Evolutionary conservation across 2,113 vertebrate genomes (phyloP), one percentile per base, ranked within the genome.

Genomic region (Neodontobutis hainanensis): DNA sequence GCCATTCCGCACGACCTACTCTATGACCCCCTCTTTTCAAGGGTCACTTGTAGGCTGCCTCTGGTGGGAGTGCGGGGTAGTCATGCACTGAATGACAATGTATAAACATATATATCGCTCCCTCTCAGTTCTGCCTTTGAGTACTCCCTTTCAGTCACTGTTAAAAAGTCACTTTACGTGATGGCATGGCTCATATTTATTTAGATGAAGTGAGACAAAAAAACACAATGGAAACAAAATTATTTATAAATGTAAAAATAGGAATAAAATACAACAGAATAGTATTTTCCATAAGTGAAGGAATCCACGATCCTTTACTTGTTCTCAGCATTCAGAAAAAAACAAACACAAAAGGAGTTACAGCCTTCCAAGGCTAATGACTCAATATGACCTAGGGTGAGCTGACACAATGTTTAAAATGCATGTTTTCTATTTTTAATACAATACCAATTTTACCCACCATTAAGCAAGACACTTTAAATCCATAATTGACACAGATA

Each of bases 1-100:
- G 93, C 88, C 85, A 90, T 93, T 93, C 93, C 87, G 80, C 90
- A 90, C 85, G 92, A 91, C 94, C 92, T 87, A 78, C 80, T 87
- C 68, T 57, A 82, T 93, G 92, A 92, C 95, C 94, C 93, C 82
- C 85, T 87, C 85, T 84, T 88, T 89, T 91, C 87, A 77, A 72
- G 89, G 86, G 87, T 87, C 89, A 88, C 88, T 89, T 85, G 84
- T 92, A 91, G 88, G 89, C 90, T 89, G 84, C 87, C 71, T 89
- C 83, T 89, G 90, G 88, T 92, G 87, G 89, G 90, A 91, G 90
- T 83, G 82, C 12, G 71, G 83, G 78, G 82, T 87, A 84, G 84
- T 86, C 87, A 88, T 86, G 90, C 87, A 76, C 84, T 85, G 90
- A 92, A 91, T 91, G 83, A 85, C 87, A 90, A 90, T 90, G 76